These are phyloP conservation scores for Vidua macroura DNA, from an alignment of 2,113 vertebrate species.

Conservation along the genomic window DNA sequence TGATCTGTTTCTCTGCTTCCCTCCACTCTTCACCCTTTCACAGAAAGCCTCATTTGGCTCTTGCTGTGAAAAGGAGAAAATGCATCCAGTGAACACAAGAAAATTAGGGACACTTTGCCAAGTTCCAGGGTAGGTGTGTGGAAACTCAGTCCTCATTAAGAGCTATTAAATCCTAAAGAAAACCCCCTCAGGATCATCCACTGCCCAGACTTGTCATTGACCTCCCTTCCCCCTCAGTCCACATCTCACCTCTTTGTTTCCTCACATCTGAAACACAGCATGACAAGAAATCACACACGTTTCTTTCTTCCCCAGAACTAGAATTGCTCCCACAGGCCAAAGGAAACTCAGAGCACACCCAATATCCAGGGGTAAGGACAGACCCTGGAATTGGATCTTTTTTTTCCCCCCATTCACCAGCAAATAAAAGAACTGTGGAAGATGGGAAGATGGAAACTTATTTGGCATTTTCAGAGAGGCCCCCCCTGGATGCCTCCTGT, in stretches of 20 bases:
- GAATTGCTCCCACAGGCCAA: background rate
- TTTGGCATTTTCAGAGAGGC: background rate
- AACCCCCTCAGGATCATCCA: background rate
- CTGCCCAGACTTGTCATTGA: background rate
- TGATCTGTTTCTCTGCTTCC: background rate
- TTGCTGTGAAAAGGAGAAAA: background rate
- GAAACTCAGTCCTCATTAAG: background rate
- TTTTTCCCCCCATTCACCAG: background rate
- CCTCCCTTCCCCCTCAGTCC: background rate
- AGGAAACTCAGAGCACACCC: fast-evolving
- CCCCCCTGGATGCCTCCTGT: background rate
- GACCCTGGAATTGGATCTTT: background rate
- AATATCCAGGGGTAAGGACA: background rate
- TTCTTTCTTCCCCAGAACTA: background rate
- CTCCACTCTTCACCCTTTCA: background rate
- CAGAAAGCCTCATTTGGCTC: background rate
- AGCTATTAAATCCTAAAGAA: background rate
- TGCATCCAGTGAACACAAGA: background rate
- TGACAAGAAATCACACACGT: background rate
- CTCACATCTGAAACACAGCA: background rate
- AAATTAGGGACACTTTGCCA: background rate
- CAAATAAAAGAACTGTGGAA: background rate
- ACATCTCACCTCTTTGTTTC: background rate
- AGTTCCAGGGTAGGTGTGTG: background rate
- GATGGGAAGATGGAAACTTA: background rate